phyloP scores from a whole-genome alignment of 2,888 invertebrate species.

The Calliphora vomitoria region DNA sequence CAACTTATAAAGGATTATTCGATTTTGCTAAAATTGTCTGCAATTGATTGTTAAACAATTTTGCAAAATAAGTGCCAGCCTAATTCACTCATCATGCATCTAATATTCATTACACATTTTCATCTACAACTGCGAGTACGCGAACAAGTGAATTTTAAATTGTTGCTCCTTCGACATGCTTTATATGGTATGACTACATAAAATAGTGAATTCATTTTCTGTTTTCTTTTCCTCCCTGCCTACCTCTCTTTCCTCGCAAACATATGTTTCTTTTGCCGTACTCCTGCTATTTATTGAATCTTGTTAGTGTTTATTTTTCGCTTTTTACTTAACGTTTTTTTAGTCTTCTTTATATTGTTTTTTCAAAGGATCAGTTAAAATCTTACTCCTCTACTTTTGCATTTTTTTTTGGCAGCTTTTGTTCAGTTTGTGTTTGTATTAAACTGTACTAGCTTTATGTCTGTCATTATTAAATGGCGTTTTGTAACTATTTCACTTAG shows the following conservation, averaged over 20 bases:
- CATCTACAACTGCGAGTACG: neutral
- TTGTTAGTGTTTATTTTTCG: neutral
- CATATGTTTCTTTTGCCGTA: neutral
- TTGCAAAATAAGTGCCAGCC: no score
- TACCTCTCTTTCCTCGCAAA: neutral
- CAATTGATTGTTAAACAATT: no score
- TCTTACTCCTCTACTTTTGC: neutral
- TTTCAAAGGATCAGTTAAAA: neutral
- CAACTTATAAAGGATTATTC: no score
- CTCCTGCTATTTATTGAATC: neutral
- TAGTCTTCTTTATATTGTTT: neutral
- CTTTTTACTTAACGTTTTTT: neutral
- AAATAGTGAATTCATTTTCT: neutral
- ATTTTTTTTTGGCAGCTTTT: slow-evolving; percentile 2
- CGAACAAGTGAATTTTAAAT: slow-evolving; percentile 12
- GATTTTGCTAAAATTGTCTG: no score
- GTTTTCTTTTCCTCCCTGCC: neutral
- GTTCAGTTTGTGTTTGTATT: neutral
- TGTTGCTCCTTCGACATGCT: slow-evolving; percentile 24
- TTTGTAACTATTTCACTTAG: neutral
- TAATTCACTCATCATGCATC: neutral
- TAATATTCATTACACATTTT: slow-evolving; percentile 12
- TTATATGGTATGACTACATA: slow-evolving; percentile 19
- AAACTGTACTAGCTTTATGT: neutral
- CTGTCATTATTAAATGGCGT: neutral